Base-by-base conservation (phyloP, 2,113 vertebrate genomes). In the Colossoma macropomum region DNA sequence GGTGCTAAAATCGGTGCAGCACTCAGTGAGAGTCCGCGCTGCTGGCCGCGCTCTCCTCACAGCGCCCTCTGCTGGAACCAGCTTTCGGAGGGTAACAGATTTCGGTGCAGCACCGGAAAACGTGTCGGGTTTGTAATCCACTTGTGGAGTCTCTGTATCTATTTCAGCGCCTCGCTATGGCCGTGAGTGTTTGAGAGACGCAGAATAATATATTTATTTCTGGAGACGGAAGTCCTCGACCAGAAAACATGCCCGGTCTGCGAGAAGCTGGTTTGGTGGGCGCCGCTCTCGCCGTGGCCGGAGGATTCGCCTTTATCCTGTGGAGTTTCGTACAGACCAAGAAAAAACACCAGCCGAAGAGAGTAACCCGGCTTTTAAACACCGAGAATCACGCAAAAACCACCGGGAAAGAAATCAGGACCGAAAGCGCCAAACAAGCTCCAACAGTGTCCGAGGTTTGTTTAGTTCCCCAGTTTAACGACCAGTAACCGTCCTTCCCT, bases 261-360 rank as follows among this genome's bases (percentile, higher is more conserved):
- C 90, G 86, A 41, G 87, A 85, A 75, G 83, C 86, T 4, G 90
- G 89, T 0, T 28, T 94, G 9, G 23, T 94, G 38, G 91, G 92
- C 0, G 89, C 86, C 62, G 91, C 93, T 23, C 86, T 89, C 7
- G 91, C 86, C 0, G 0, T 94, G 0, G 90, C 93, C 0, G 95
- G 92, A 0, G 94, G 92, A 19, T 83, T 92, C 62, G 93, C 89
- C 0, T 94, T 91, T 66, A n/a, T 88, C 0, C 1, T 92, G 32
- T 96, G 94, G 93, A 93, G 17, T 45, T 89, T 87, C 45, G 32
- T 85, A 56, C 71, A 78, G 15, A 77, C 85, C 38, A 48, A 77
- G 32, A 81, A 75, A 66, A 63, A 12, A 21, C 54, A 60, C 56
- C 16, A 79, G 73, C 65, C 41, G 4, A 5, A 73, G 48, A 38